Conservation (phyloP, 23 tunicate genomes). For the Ascidia mentula region DNA sequence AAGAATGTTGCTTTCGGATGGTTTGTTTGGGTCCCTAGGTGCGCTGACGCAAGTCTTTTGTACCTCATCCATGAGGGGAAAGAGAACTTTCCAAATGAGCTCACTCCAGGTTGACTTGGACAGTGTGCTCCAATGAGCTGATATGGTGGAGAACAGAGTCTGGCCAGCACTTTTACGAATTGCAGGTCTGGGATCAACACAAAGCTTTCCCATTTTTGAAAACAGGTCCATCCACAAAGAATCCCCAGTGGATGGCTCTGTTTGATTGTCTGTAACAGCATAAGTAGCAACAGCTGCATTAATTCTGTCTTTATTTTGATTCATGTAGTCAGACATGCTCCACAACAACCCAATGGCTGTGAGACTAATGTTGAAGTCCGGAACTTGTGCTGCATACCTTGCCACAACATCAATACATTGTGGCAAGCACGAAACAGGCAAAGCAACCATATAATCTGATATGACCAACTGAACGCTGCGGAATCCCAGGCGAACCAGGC, state of each 20-base stretch:
- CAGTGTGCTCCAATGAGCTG: conserved; percentile 87
- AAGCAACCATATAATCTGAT: conserved; percentile 73
- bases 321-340: conserved; percentile 92
- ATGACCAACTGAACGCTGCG: conserved; percentile 85
- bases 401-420: conserved; percentile 82
- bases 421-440: conserved; percentile 51
- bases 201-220: conserved; percentile 73
- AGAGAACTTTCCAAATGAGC: conserved; percentile 88
- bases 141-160: conserved; percentile 84
- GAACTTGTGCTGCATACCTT: conserved; percentile 66
- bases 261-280: not conserved
- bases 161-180: conserved; percentile 95
- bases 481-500: conserved; percentile 77
- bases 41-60: conserved; percentile 70
- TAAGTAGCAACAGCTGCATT: conserved; percentile 11
- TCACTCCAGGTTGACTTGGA: conserved; percentile 63
- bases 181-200: conserved; percentile 89
- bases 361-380: conserved; percentile 90
- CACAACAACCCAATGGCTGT: conserved; percentile 95
- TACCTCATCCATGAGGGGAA: conserved; percentile 80
- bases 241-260: conserved; percentile 11
- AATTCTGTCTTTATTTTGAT: conserved; percentile 62
- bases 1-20: conserved; percentile 33
- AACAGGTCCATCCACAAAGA: conserved; percentile 78
- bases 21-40: conserved; percentile 33